Base-by-base conservation (phyloP, 2,888 invertebrate genomes). In the Galeruca laticollis region DNA sequence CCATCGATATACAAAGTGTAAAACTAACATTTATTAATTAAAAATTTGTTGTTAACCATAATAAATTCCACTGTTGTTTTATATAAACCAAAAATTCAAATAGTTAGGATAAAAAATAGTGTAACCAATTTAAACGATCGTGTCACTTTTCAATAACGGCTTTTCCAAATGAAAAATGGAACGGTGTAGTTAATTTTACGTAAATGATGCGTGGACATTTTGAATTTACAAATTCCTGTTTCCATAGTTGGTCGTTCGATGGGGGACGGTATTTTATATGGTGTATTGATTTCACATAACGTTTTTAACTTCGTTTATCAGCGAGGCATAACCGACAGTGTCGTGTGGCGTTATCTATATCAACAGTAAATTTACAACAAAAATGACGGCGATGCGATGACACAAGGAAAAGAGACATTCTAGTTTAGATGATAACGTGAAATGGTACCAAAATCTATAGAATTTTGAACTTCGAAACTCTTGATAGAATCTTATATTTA, bases 211-310 rank as follows among this genome's bases (percentile, higher is more conserved):
- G n/a, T 47, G 47, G 18, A 47, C 47, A 15, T 47, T 47, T 47
- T 9, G 15, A 47, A 47, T 47, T 15, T 47, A 18, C 18, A 15
- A 47, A 47, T 47, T 15, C 15, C 47, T 18, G 18, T 47, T 47
- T 18, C 18, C 47, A 47, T 15, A 18, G 47, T 15, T 15, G 40
- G 40, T 40, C 1, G 11, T 47, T 15, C 47, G 47, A 47, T 47
- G 47, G 6, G 26, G 40, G 6, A 40, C 5, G 5, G n/a, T n/a
- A 6, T 40, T 40, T 47, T 47, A 47, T 47, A 47, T 18, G 8
- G 43, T 43, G 18, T 47, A 47, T 47, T 47, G 47, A 47, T 47
- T 47, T 18, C 9, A 47, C 18, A 47, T 47, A 47, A 47, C 8
- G 18, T 47, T 47, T 26, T 8, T 2, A 47, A 47, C 9, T 47